Conservation (phyloP, 37 sponge, comb jelly and placozoan species). For the Mnemiopsis leidyi region DNA sequence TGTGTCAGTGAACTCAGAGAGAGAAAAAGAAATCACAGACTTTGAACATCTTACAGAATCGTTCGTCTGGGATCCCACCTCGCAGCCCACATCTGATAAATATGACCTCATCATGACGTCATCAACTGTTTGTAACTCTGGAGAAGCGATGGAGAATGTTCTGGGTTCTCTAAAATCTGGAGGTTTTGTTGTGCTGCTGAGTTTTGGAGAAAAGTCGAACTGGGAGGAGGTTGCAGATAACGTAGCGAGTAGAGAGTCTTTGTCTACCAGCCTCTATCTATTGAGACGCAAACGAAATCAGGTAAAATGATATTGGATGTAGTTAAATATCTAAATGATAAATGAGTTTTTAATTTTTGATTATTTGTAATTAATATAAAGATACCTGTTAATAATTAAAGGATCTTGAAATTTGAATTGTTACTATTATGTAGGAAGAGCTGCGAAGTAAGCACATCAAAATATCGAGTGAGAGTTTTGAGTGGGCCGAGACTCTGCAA, state of each 20-base stretch:
- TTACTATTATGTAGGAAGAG: too few species aligned
- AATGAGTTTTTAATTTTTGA: too few species aligned
- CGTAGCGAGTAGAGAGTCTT: neutral
- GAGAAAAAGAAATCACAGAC: neutral
- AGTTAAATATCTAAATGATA: too few species aligned
- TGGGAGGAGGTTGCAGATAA: neutral
- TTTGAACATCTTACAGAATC: neutral
- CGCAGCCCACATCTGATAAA: neutral
- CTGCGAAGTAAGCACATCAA: neutral
- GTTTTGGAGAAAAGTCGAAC: neutral
- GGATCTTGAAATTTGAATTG: too few species aligned
- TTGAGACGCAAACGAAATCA: neutral
- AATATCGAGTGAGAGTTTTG: neutral
- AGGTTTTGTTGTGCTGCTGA: slow-evolving; percentile 14
- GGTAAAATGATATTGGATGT: too few species aligned
- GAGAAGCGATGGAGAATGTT: slow-evolving; percentile 22
- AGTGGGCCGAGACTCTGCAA: slow-evolving; percentile 15
- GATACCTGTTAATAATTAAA: too few species aligned
- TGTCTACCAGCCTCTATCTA: neutral
- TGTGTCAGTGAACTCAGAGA: neutral
- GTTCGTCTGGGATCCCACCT: slow-evolving; percentile 14
- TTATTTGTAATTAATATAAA: too few species aligned
- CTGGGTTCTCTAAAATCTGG: neutral
- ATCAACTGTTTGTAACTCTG: slow-evolving; percentile 1
- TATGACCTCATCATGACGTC: slow-evolving; percentile 54